phyloP scores from a whole-genome alignment of 2,888 invertebrate species.

The Zhuqinia jingwanae region DNA sequence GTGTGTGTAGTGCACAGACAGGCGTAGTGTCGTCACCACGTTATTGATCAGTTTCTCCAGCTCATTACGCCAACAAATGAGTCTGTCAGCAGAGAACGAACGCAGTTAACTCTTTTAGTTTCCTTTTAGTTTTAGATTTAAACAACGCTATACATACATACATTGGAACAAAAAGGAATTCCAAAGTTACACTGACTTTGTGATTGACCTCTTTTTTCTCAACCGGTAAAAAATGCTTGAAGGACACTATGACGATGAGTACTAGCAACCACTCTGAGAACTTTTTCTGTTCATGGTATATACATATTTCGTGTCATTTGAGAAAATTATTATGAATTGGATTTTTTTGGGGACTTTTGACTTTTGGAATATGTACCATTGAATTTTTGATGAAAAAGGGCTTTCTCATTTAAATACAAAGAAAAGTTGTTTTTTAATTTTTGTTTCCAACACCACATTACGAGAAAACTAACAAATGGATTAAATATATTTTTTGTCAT shows the following conservation, averaged over 20 bases:
- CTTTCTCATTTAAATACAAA: too few species aligned
- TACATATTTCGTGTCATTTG: slow-evolving; percentile 6
- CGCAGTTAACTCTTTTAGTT: not conserved
- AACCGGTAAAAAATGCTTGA: too few species aligned
- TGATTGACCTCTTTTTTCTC: too few species aligned
- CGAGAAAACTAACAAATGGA: not conserved
- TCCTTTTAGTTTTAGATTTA: too few species aligned
- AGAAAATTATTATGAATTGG: slow-evolving; percentile 25
- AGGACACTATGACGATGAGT: too few species aligned
- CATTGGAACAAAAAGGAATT: too few species aligned
- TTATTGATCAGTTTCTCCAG: slow-evolving; percentile 57
- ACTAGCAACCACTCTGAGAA: too few species aligned
- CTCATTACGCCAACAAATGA: slow-evolving; percentile 49
- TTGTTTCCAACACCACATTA: too few species aligned
- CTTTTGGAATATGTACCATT: not conserved
- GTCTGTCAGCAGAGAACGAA: not conserved
- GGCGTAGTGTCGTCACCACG: slow-evolving; percentile 8
- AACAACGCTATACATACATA: too few species aligned
- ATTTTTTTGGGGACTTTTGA: slow-evolving; percentile 11
- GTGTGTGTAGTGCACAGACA: not conserved
- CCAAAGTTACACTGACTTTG: slow-evolving; percentile 37
- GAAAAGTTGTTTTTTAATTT: too few species aligned
- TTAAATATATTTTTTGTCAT: too few species aligned
- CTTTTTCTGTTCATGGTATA: too few species aligned
- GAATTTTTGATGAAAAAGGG: not conserved